phyloP scores from a whole-genome alignment of 1,140 invertebrate genomes.

The Trachymyrmex septentrionalis region DNA sequence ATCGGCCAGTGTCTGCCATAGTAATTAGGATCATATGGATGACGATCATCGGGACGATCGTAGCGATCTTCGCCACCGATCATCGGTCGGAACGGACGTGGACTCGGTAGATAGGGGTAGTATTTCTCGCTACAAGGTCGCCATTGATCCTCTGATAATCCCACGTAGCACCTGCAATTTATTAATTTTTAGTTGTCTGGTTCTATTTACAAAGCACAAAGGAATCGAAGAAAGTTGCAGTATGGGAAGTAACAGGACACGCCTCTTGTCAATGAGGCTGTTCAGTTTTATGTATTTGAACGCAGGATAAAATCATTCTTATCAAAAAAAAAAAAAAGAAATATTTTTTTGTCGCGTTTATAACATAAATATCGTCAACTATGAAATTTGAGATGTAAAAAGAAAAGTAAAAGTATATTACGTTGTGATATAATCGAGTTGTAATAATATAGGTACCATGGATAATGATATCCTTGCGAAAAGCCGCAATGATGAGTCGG shows the following conservation, averaged over 20 bases:
- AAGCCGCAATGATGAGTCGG: constrained; percentile 93
- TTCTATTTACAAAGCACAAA: background rate
- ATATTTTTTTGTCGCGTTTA: background rate
- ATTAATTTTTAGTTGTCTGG: background rate
- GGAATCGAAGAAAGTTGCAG: background rate
- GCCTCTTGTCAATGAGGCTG: background rate
- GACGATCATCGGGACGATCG: constrained; percentile 26
- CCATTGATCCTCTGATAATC: constrained; percentile 91
- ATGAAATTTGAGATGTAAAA: background rate
- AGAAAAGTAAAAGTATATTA: background rate
- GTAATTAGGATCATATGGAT: constrained; percentile 69
- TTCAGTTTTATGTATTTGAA: background rate
- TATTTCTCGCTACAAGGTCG: constrained; percentile 93
- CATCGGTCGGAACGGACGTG: constrained; percentile 69
- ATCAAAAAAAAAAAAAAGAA: background rate
- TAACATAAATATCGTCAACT: background rate
- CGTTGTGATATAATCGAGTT: background rate
- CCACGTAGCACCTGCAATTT: constrained; percentile 91
- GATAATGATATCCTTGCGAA: constrained; percentile 91
- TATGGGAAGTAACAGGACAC: background rate
- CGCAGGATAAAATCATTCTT: background rate
- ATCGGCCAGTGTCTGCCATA: constrained; percentile 88
- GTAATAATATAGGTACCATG: constrained; percentile 88
- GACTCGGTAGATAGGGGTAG: constrained; percentile 87
- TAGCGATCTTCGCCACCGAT: constrained; percentile 38